Evolutionary conservation across 2,797 vertebrate genomes (phyloP).

Genomic region (Argentina silus): DNA sequence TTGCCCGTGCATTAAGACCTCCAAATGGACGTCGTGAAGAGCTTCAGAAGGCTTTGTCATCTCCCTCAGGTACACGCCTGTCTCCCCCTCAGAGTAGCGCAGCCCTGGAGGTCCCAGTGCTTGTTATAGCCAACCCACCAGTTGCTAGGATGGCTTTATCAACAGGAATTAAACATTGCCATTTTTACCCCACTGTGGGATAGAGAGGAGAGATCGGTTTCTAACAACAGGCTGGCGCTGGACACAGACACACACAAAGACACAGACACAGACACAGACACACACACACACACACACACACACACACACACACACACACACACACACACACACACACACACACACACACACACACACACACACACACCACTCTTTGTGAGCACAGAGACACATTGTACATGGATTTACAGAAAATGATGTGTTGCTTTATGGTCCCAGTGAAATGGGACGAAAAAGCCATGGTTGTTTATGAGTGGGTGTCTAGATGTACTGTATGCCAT

Average conservation of each 20-base stretch:
- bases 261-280: background rate
- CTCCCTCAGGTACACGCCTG: background rate
- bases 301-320: background rate
- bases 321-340: background rate
- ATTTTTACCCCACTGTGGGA: constrained; percentile 23
- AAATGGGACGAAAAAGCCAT: constrained; percentile 5
- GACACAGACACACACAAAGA: background rate
- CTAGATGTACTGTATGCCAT: constrained; percentile 16
- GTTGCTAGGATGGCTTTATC: constrained; percentile 1
- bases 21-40: background rate
- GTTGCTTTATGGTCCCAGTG: background rate
- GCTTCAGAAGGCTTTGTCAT: background rate
- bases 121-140: background rate
- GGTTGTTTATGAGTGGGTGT: constrained; percentile 20
- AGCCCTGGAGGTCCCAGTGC: background rate
- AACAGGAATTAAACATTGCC: constrained; percentile 8
- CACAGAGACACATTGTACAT: background rate
- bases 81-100: background rate
- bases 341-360: background rate
- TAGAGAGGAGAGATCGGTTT: constrained; percentile 20
- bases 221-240: constrained; percentile 10
- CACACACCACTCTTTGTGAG: background rate
- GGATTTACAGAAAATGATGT: background rate
- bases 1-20: background rate
- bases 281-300: background rate